Evolutionary conservation across 2,888 invertebrate species (phyloP), one percentile per base, ranked within the genome.

Genomic region (Aphrophora alni): DNA sequence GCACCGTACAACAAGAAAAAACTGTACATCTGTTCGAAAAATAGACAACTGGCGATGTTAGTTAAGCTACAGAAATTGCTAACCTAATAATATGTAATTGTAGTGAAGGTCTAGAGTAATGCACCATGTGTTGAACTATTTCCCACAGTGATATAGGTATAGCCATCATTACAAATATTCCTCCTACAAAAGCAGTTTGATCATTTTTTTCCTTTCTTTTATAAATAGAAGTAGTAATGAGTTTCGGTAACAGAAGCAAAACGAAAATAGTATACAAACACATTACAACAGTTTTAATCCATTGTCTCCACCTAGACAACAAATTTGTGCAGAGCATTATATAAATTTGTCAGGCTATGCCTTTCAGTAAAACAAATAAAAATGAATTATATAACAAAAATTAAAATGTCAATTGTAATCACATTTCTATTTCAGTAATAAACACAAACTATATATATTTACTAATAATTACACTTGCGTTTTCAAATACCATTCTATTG

Each of bases 61-160:
- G n/a, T 14, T 73, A 73, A 73, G 33, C 26, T 21, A 51, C 27
- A 25, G 14, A 71, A 27, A 21, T 27, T 10, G 75, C 86, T 86
- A 88, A 95, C 94, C 98, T 93, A 85, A 98, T 97, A 83, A 98
- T 96, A 89, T 97, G 96, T 89, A 97, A 96, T 87, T 98, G 98
- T 84, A 98, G 89, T 85, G 93, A 93, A 21, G 98, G 98, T 87
- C 97, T 95, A 0, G 95, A 97, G 87, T 97, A 98, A 88, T 98
- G 95, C 80, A 97, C 94, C 87, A 98, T 93, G 89, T 98, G 98
- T 88, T 97, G 96, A 72, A 95, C 93, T 86, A 98, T 98, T 89
- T 97, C 97, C 95, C 97, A 98, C 86, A 98, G 92, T 71, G 98
- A 96, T 83, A 98, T 94, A 0, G 98, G 98, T 75, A 98, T 90